Percentiles rank a stretch among this genome's conserved stretches.
These are phyloP conservation scores for Plagodis dolabraria DNA, from an alignment of 2,888 invertebrate genomes.

Conservation along the genomic window DNA sequence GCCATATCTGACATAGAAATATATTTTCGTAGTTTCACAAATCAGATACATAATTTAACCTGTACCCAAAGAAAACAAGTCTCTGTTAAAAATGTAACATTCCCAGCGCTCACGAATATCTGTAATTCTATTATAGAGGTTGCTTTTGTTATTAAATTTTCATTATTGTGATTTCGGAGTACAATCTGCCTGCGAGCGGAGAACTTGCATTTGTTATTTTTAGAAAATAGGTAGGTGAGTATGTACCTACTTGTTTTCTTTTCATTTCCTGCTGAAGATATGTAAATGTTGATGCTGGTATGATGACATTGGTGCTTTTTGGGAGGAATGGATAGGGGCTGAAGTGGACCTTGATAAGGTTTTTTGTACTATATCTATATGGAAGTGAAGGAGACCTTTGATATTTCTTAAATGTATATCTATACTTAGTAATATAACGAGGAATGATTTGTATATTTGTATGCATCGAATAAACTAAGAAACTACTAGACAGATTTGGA, in stretches of 20 bases:
- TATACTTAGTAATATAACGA: no score
- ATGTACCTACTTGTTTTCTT: not conserved
- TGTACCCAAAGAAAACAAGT: constrained; percentile 34
- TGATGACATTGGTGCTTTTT: no score
- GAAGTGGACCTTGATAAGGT: no score
- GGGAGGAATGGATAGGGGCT: no score
- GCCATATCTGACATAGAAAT: constrained; percentile 3
- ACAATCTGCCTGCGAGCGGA: constrained; percentile 7
- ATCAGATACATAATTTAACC: constrained; percentile 40
- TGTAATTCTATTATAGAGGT: constrained; percentile 46
- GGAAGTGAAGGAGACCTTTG: no score
- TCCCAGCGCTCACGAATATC: constrained; percentile 32
- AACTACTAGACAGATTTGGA: no score
- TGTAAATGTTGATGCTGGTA: no score
- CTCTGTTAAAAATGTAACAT: constrained; percentile 47
- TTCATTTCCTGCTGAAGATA: not conserved
- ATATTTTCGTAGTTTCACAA: constrained; percentile 18
- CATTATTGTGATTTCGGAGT: constrained; percentile 21
- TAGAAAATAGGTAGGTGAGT: not conserved
- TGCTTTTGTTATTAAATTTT: constrained; percentile 27
- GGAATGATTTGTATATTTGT: no score
- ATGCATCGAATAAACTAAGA: no score
- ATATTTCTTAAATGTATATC: no score
- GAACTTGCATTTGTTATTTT: constrained; percentile 3
- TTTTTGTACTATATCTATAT: no score